Evolutionary conservation across 2,113 vertebrate species (phyloP), one percentile per base, ranked within the genome.

Genomic region (Corythoichthys haematopterus): DNA sequence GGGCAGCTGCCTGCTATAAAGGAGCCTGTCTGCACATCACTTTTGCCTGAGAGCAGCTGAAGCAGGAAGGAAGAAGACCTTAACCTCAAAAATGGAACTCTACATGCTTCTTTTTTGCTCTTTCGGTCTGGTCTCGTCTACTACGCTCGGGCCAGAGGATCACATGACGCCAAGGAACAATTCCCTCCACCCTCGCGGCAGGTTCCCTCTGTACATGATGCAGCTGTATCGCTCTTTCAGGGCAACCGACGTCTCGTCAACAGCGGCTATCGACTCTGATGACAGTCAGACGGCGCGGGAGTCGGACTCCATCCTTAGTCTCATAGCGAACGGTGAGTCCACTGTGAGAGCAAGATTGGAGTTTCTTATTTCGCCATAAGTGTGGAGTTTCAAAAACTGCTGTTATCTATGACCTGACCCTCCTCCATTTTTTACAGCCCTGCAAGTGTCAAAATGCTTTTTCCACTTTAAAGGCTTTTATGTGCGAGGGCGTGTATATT

Each of bases 151-250:
- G 2, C 64, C 37, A 12, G 64, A 51, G 20, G 53, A 64, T 72
- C 74, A 36, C 15, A 12, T 40, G 47, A 9, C 70, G 40, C 61
- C 47, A 7, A 75, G 70, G 66, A 87, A 79, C 59, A 35, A 72
- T 6, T 79, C 85, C 0, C 6, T 43, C 0, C 68, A 40, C 47
- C 68, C 69, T 28, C 70, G 60, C 28, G 77, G 72, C 71, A 74
- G 79, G 40, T 93, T 85, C 72, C 92, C 93, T 35, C 67, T 76
- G 43, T 93, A 93, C 86, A 94, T 95, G 94, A 90, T 95, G 92
- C 92, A 94, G 80, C 86, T 95, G 28, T 94, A 94, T 76, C 89
- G 84, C 68, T 85, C 91, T 60, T 87, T 91, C 83, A 83, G 35
- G 63, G 60, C 56, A 0, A 76, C 75, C 0, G 83, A 84, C 35